These are phyloP conservation scores for Phoxinus phoxinus DNA, from an alignment of 2,113 vertebrate species.

Conservation along the genomic window DNA sequence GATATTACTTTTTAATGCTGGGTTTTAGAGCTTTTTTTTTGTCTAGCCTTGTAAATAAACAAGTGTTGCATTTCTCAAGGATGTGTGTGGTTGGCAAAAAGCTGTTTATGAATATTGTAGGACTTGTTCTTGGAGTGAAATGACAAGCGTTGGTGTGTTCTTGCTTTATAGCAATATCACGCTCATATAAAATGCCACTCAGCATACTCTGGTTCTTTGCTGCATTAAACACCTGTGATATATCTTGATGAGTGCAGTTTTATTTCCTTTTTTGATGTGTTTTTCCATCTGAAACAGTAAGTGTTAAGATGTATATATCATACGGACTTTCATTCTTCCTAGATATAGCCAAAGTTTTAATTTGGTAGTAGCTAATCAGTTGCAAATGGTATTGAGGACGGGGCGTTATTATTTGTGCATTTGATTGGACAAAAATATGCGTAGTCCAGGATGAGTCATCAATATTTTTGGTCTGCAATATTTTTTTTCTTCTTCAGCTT, in stretches of 20 bases:
- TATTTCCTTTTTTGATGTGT: background rate
- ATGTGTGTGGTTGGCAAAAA: background rate
- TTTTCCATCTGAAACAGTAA: background rate
- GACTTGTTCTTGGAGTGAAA: slow-evolving; percentile 12
- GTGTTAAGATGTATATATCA: background rate
- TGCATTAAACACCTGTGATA: background rate
- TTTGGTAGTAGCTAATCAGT: background rate
- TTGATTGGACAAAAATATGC: background rate
- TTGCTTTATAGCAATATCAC: background rate
- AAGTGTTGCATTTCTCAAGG: background rate
- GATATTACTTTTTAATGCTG: slow-evolving; percentile 41
- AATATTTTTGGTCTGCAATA: background rate
- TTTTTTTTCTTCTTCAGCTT: background rate
- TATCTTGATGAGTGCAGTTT: slow-evolving; percentile 1
- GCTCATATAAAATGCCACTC: background rate
- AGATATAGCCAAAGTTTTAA: background rate
- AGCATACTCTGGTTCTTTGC: background rate
- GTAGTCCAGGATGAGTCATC: background rate
- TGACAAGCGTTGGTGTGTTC: background rate
- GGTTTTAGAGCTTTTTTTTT: slow-evolving; percentile 37
- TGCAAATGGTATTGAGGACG: background rate
- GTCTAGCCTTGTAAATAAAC: slow-evolving; percentile 33
- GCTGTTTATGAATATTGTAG: slow-evolving; percentile 38
- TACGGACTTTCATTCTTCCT: background rate
- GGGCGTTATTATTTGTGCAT: background rate